A percentile compares a stretch with the other conserved stretches of the same genome.
phyloP scores from a whole-genome alignment of 2,797 vertebrate genomes.

The Galago senegalensis region DNA sequence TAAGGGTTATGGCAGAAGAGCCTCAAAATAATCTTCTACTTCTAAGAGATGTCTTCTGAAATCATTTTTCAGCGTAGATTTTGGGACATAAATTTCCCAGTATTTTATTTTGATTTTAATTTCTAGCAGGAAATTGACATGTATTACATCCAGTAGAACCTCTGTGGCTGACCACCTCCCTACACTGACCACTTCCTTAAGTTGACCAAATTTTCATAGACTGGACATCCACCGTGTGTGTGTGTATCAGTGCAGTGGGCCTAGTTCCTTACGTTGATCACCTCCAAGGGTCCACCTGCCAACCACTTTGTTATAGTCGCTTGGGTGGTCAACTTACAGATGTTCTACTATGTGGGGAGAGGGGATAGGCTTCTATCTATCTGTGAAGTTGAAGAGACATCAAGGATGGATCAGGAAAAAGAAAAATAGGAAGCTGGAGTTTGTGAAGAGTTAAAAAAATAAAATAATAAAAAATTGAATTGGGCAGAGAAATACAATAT shows the following conservation, averaged over 20 bases:
- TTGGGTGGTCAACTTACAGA: too few species aligned
- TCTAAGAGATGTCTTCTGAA: conserved; percentile 42
- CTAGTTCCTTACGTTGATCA: too few species aligned
- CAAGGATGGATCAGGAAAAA: neutral
- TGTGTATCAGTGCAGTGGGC: too few species aligned
- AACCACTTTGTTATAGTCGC: too few species aligned
- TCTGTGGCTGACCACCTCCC: too few species aligned
- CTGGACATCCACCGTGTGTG: too few species aligned
- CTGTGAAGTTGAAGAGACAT: neutral
- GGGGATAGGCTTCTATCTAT: neutral
- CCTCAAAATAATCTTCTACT: neutral
- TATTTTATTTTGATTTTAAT: conserved; percentile 51
- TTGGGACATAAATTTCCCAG: neutral
- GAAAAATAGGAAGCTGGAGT: neutral
- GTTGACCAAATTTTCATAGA: too few species aligned
- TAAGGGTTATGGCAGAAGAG: neutral
- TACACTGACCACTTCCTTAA: too few species aligned
- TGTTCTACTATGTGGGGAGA: too few species aligned
- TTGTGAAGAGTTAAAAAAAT: neutral
- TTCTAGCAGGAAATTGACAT: conserved; percentile 6
- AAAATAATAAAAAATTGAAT: neutral
- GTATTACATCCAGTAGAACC: too few species aligned
- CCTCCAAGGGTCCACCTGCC: too few species aligned
- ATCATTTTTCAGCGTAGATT: neutral
- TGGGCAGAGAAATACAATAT: neutral